These are phyloP conservation scores for Actenoides lindsayi DNA, from an alignment of 2,113 vertebrate genomes.

Conservation along the genomic window DNA sequence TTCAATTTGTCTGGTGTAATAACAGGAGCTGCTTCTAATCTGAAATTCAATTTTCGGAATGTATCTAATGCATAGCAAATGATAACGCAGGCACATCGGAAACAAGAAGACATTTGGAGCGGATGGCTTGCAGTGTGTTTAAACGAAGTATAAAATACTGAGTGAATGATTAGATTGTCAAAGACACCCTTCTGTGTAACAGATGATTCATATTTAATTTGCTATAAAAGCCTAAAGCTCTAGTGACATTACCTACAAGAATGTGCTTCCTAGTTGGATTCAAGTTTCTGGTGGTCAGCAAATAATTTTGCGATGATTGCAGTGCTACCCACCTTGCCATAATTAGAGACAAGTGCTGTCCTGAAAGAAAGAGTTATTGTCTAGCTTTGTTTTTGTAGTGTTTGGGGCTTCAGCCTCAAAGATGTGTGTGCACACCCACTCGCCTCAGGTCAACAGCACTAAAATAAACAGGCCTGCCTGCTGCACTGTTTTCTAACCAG, in stretches of 20 bases:
- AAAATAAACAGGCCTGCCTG: constrained; percentile 52
- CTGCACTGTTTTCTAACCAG: not conserved
- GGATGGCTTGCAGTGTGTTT: constrained; percentile 18
- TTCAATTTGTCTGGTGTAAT: constrained; percentile 55
- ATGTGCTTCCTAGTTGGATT: not conserved
- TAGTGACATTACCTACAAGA: constrained; percentile 32
- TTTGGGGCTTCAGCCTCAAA: constrained; percentile 42
- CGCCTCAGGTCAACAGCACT: constrained; percentile 42
- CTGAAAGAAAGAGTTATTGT: constrained; percentile 51
- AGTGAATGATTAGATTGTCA: constrained; percentile 54
- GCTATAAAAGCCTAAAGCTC: not conserved
- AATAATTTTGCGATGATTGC: constrained; percentile 32
- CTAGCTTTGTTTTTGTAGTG: constrained; percentile 9
- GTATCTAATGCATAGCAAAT: constrained; percentile 54
- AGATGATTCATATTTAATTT: constrained; percentile 53
- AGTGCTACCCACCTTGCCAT: constrained; percentile 15
- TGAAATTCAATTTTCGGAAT: constrained; percentile 52
- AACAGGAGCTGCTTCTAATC: constrained; percentile 49
- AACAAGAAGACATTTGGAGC: constrained; percentile 25
- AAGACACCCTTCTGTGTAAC: constrained; percentile 24
- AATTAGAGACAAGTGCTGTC: constrained; percentile 56
- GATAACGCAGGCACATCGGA: constrained; percentile 18
- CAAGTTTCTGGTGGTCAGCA: constrained; percentile 36
- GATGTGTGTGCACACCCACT: not conserved
- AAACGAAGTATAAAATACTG: not conserved